Evolutionary conservation across 2,113 vertebrate genomes (phyloP).

Genomic region (Scytalopus superciliaris): DNA sequence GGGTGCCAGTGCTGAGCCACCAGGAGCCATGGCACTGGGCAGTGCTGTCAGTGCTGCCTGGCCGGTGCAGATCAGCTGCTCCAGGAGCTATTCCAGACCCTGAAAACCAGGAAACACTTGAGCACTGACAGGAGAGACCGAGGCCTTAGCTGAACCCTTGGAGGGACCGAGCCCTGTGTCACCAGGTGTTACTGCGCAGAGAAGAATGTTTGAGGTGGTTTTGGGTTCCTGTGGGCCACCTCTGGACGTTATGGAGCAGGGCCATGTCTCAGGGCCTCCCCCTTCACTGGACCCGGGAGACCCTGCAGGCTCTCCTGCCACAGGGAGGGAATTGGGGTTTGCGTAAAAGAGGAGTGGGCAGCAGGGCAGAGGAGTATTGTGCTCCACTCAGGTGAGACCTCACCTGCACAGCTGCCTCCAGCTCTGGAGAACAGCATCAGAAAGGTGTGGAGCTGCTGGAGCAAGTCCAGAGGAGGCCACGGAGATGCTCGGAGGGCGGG

Average conservation of each 20-base stretch:
- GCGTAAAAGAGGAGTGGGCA: background rate
- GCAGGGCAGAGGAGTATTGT: background rate
- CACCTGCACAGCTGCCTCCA: background rate
- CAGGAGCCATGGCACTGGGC: background rate
- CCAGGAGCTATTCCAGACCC: background rate
- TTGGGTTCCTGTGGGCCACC: background rate
- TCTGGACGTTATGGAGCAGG: background rate
- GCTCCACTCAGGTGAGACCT: background rate
- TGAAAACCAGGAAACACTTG: background rate
- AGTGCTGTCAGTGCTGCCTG: background rate
- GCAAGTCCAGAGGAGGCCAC: fast-evolving
- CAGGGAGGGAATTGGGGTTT: fast-evolving
- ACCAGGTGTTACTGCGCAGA: fast-evolving
- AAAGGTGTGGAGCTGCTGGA: background rate
- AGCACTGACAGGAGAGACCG: fast-evolving
- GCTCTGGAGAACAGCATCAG: background rate
- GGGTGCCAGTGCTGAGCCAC: fast-evolving
- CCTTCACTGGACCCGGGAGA: fast-evolving
- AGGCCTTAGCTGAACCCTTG: background rate
- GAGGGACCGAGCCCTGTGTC: fast-evolving
- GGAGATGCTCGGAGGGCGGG: fast-evolving
- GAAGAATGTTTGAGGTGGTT: fast-evolving
- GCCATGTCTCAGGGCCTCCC: background rate
- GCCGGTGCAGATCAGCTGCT: background rate
- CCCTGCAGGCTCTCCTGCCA: background rate